Evolutionary conservation across 1,140 invertebrate species (phyloP), one percentile per base, ranked within the genome.

Genomic region (Nasonia longicornis): DNA sequence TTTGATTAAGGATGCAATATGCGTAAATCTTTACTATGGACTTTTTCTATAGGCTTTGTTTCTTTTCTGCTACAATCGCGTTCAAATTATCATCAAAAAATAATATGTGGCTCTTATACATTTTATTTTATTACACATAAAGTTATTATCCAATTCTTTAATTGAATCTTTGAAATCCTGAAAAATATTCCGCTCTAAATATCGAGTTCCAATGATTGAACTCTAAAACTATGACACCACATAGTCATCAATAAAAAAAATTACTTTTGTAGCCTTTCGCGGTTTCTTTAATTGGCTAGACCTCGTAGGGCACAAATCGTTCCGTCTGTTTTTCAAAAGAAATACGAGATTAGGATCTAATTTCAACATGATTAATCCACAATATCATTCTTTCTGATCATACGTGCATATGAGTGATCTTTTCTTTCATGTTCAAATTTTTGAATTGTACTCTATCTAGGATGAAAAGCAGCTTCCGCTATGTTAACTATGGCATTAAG

Each of bases 401-500:
- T 31, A 69, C 10, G 22, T 31, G 16, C 26, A 69, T 6, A 69
- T 12, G 26, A 0, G 31, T 69, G 26, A 69, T 35, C 10, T 63
- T n/a, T 64, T 63, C 8, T 75, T 63, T 63, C 8, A 35, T 14
- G 22, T 76, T 64, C 16, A 42, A 64, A 35, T 52, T 14, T 22
- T 77, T 14, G 26, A 42, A 12, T 77, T 69, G 52, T 66, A 35
- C 74, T 70, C 22, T 74, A 26, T 38, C 48, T 63, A 72, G 6
- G 11, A 31, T 72, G 31, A 38, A 72, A n/a, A 76, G 52, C 22
- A 63, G 35, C 29, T 72, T 45, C 38, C 16, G 16, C n/a, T 74
- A 31, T 79, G 42, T 77, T 3, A 45, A 26, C 58, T 63, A 83
- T 81, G 48, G 66, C 66, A 78, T 76, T 71, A 67, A 71, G 52